phyloP scores from a whole-genome alignment of 2,113 vertebrate species.

The Oryctolagus cuniculus region mOryCun1.1 NC_091438.1:159900501-159901000 shows the following conservation, averaged over 20 bases:
- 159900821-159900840: background rate
- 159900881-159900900: too few species aligned
- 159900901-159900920: too few species aligned
- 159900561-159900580: too few species aligned
- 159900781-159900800: accelerated
- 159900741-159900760: accelerated
- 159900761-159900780: too few species aligned
- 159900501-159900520: background rate
- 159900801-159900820: background rate
- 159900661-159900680: accelerated
- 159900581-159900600: background rate
- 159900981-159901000: too few species aligned
- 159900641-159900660: accelerated
- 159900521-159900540: background rate
- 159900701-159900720: accelerated
- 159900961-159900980: too few species aligned
- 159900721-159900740: background rate
- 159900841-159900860: background rate
- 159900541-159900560: background rate
- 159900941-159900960: too few species aligned
- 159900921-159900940: too few species aligned
- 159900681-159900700: accelerated
- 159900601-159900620: background rate
- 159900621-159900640: background rate
- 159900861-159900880: too few species aligned